Evolutionary conservation across 2,797 vertebrate species (phyloP).

Genomic region (Jordanella pulchra): DNA sequence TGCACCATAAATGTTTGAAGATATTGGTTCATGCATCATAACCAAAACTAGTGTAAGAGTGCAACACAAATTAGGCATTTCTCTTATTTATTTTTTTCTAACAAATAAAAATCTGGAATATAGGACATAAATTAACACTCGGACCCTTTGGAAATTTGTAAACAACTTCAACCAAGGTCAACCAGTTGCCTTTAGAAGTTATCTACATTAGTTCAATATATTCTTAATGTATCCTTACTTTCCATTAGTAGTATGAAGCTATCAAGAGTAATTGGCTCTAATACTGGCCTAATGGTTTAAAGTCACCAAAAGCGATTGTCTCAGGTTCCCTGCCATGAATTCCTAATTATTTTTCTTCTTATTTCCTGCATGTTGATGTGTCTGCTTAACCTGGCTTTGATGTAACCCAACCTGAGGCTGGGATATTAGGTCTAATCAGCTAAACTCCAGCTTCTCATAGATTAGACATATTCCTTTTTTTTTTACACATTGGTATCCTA

Average conservation of each 20-base stretch:
- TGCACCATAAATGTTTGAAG: not conserved
- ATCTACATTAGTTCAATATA: not conserved
- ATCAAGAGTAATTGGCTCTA: conserved; percentile 3
- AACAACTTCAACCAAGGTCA: not conserved
- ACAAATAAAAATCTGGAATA: not conserved
- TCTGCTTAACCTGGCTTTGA: not conserved
- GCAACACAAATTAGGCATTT: not conserved
- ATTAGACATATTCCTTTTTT: conserved; percentile 14
- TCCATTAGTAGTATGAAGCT: not conserved
- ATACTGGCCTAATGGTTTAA: conserved; percentile 1
- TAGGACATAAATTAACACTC: not conserved
- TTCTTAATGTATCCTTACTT: not conserved
- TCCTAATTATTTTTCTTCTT: not conserved
- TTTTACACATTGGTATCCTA: not conserved
- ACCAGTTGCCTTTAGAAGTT: not conserved
- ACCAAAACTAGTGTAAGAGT: not conserved
- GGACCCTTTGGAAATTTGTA: not conserved
- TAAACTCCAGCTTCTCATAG: conserved; percentile 8
- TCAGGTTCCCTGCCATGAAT: conserved; percentile 5
- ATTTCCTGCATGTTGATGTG: not conserved
- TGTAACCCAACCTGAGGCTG: not conserved
- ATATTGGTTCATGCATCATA: not conserved
- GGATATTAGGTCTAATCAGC: not conserved
- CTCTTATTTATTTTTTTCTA: not conserved
- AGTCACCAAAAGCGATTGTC: not conserved